These are phyloP conservation scores for Nannoperca obscura DNA, from an alignment of 2,797 vertebrate genomes.

Conservation along the genomic window DNA sequence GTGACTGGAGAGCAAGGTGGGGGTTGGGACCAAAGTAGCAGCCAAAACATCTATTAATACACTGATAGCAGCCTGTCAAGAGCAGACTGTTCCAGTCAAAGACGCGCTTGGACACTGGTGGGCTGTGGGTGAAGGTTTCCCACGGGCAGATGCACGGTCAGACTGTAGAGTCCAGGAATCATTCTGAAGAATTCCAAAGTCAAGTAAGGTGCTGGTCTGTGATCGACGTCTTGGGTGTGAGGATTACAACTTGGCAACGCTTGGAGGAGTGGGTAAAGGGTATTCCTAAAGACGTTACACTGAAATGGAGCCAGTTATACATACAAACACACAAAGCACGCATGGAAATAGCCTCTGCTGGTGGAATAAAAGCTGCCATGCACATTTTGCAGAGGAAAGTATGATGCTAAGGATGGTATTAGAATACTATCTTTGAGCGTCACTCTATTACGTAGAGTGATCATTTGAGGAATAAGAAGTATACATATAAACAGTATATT, in stretches of 20 bases:
- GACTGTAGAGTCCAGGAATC: conserved; percentile 23
- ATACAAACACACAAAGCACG: conserved; percentile 43
- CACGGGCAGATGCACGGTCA: conserved; percentile 38
- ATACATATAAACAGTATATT: not conserved
- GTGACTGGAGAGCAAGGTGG: conserved; percentile 31
- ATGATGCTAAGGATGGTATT: not conserved
- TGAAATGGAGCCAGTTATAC: conserved; percentile 35
- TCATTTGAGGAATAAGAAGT: not conserved
- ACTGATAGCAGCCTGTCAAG: conserved; percentile 77
- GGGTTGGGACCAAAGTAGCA: conserved; percentile 68
- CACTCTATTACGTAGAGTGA: not conserved
- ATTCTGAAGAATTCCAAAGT: conserved; percentile 30
- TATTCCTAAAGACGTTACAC: conserved; percentile 44
- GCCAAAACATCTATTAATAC: conserved; percentile 84
- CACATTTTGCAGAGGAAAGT: conserved; percentile 15
- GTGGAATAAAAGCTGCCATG: conserved; percentile 24
- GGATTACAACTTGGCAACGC: conserved; percentile 36
- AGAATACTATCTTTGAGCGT: conserved; percentile 18
- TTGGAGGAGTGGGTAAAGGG: not conserved
- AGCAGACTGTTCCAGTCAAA: conserved; percentile 75
- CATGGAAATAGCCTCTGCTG: conserved; percentile 28
- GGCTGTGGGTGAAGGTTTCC: conserved; percentile 52
- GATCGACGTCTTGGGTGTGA: conserved; percentile 27
- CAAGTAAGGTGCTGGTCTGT: conserved; percentile 33
- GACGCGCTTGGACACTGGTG: conserved; percentile 41